These are phyloP conservation scores for Heterochromis multidens DNA, from an alignment of 2,113 vertebrate genomes.

Conservation along the genomic window DNA sequence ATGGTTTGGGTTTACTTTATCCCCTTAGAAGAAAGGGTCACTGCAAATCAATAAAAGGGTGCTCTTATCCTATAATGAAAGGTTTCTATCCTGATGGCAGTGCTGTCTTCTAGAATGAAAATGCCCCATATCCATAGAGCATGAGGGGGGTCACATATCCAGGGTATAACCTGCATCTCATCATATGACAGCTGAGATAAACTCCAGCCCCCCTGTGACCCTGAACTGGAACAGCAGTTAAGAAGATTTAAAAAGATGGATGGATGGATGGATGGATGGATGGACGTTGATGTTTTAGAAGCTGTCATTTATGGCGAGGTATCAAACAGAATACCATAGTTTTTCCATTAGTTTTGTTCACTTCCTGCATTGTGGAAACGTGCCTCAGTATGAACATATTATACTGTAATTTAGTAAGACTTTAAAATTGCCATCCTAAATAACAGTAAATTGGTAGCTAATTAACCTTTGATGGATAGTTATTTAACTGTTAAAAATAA, in stretches of 20 bases:
- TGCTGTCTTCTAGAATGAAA: background rate
- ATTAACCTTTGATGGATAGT: too few relatives aligned
- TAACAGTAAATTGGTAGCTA: too few relatives aligned
- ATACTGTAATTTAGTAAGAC: background rate
- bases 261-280: background rate
- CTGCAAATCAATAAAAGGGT: background rate
- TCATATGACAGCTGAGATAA: background rate
- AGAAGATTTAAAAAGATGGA: background rate
- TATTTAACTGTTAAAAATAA: too few relatives aligned
- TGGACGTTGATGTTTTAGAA: too few relatives aligned
- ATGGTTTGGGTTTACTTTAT: background rate
- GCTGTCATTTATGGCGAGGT: rapidly evolving
- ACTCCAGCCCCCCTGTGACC: background rate
- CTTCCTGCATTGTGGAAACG: background rate
- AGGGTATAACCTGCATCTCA: background rate
- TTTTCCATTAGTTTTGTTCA: background rate
- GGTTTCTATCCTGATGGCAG: background rate
- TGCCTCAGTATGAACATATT: background rate
- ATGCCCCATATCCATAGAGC: too few relatives aligned
- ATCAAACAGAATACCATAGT: background rate
- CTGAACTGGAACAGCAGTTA: background rate
- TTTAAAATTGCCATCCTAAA: background rate
- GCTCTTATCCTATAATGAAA: background rate
- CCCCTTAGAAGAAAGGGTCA: background rate
- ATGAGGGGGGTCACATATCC: background rate